Evolutionary conservation across 2,888 invertebrate species (phyloP).

Genomic region (Dastarcus helophoroides): DNA sequence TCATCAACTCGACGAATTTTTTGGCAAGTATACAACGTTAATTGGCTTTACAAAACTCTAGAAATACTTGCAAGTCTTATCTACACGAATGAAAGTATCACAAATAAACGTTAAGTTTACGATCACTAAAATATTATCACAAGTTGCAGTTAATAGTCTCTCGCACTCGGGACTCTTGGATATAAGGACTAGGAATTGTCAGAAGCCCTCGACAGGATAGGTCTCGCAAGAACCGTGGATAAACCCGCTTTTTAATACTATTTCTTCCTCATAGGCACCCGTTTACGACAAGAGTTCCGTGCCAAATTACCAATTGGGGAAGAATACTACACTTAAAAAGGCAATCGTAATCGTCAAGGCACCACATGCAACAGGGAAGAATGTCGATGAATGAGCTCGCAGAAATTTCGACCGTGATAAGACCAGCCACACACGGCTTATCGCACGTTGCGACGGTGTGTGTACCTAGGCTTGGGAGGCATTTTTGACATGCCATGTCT

Average conservation of each 20-base stretch:
- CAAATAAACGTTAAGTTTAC: conserved; percentile 28
- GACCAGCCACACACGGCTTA: too few species aligned
- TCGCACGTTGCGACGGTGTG: too few species aligned
- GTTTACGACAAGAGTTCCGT: conserved; percentile 7
- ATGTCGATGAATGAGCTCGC: too few species aligned
- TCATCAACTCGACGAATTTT: conserved; percentile 14
- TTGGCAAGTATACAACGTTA: conserved; percentile 16
- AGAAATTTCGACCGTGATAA: too few species aligned
- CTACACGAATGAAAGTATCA: conserved; percentile 27
- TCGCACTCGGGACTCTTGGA: conserved; percentile 16
- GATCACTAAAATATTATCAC: conserved; percentile 35
- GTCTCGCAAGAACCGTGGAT: conserved; percentile 10
- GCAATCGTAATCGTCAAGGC: too few species aligned
- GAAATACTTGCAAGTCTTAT: conserved; percentile 25
- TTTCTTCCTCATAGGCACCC: too few species aligned
- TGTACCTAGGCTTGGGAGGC: too few species aligned
- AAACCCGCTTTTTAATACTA: neutral
- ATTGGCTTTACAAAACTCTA: conserved; percentile 12
- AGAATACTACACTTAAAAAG: neutral
- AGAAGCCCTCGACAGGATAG: conserved; percentile 35
- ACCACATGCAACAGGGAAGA: too few species aligned
- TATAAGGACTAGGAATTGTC: conserved; percentile 29
- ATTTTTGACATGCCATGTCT: too few species aligned
- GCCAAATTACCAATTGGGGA: conserved; percentile 1
- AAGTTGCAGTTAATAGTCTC: conserved; percentile 24